Evolutionary conservation across 2,888 invertebrate genomes (phyloP), one percentile per base, ranked within the genome.

Genomic region (Apamea crenata): DNA sequence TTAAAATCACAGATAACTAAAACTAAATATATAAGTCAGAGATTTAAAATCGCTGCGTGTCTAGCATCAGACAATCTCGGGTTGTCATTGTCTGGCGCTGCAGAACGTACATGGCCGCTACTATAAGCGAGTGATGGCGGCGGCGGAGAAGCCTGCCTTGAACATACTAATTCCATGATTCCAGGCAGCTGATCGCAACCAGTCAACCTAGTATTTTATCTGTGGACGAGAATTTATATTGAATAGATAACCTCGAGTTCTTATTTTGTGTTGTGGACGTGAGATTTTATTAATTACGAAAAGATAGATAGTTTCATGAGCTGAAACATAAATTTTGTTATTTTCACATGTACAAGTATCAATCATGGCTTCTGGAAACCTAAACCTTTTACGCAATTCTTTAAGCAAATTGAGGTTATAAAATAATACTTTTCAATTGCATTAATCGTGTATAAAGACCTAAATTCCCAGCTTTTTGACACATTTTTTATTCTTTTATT

Each of bases 341-440:
- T 32, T 32, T 70, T 67, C 21, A 73, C 50, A 84, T 74, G 47
- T 47, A 50, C 29, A 40, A 61, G 32, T 68, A 61, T 50, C 1
- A 61, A 87, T 18, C 18, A 95, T 95, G 96, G 89, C 94, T 80
- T 91, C 92, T 44, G 91, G 87, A 67, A 95, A 93, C 86, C 72
- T 96, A 68, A 94, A 93, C 84, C 75, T 94, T 74, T 85, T 96
- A 69, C 94, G 94, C 86, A 91, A 87, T 67, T 91, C 90, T 70
- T 81, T 96, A 7, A 92, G 84, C 81, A 94, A 90, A 89, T 89
- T 96, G 83, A 95, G 95, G 96, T 96, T 91, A 90, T 88, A 84
- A 75, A 81, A 71, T 29, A 36, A 44, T 29, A 44, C 8, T 77
- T 44, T 50, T 25, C 0, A 36, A 16, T 66, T 69, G 1, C n/a